These are phyloP conservation scores for Asteroscopus sphinx DNA, from an alignment of 2,888 invertebrate species.

Conservation along the genomic window DNA sequence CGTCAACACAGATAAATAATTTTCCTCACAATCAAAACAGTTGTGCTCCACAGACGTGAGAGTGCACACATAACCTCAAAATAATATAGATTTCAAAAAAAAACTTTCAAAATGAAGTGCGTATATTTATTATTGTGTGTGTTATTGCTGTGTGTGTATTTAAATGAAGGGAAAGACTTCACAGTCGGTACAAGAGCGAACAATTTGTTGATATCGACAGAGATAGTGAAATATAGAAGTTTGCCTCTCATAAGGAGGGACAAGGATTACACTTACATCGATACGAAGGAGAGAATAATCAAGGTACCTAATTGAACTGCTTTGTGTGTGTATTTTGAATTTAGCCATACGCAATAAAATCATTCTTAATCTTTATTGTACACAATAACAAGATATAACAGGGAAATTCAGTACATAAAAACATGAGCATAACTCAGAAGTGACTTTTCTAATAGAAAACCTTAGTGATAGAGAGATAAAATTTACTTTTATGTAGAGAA, in stretches of 20 bases:
- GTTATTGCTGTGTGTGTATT: conserved; percentile 67
- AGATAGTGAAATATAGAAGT: conserved; percentile 72
- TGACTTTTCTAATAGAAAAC: no score
- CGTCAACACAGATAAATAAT: conserved; percentile 66
- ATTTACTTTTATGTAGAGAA: no score
- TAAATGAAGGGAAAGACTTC: conserved; percentile 77
- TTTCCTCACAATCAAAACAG: conserved; percentile 67
- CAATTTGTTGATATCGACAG: conserved; percentile 80
- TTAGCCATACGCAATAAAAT: not conserved
- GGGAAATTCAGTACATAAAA: no score
- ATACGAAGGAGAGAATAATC: conserved; percentile 78
- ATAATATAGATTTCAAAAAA: conserved; percentile 50
- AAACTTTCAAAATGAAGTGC: conserved; percentile 69
- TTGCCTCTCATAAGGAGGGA: conserved; percentile 76
- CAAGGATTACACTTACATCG: conserved; percentile 79
- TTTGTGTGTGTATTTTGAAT: no score
- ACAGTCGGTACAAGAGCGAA: conserved; percentile 77
- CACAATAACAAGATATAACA: no score
- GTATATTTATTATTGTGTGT: conserved; percentile 65
- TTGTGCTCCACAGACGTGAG: conserved; percentile 52
- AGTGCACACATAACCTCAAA: conserved; percentile 66
- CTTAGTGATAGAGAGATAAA: no score
- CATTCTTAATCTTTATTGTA: no score
- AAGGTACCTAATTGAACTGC: conserved; percentile 67
- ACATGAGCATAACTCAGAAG: no score